These are phyloP conservation scores for Chrysogorgia sp. DNA, from an alignment of 92 coral and sea anemone genomes.

Conservation along the genomic window DNA sequence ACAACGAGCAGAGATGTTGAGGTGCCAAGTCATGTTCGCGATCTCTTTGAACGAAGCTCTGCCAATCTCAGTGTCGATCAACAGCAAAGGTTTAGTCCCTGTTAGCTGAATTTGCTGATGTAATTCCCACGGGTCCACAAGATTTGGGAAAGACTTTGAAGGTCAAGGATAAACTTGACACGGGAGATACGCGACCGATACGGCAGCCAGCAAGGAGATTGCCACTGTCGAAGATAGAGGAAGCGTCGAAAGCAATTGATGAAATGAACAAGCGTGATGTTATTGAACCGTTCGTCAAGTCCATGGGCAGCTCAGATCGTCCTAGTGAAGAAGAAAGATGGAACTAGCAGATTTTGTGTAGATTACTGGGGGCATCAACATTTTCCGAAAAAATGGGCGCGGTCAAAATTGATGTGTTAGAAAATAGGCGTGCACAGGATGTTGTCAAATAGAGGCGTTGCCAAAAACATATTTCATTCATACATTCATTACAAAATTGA, in stretches of 20 bases:
- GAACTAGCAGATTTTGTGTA: slow-evolving; percentile 48
- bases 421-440: too few relatives aligned
- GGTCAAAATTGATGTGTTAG: too few relatives aligned
- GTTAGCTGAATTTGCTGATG: not conserved
- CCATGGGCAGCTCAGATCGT: slow-evolving; percentile 57
- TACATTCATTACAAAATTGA: too few relatives aligned
- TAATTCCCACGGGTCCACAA: too few relatives aligned
- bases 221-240: slow-evolving; percentile 18
- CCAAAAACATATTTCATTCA: too few relatives aligned
- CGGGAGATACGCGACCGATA: slow-evolving; percentile 30
- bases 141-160: not conserved
- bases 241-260: slow-evolving; percentile 20
- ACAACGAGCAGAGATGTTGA: not conserved
- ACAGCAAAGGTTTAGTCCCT: not conserved
- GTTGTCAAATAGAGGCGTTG: too few relatives aligned
- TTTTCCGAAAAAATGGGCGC: too few relatives aligned
- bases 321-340: slow-evolving; percentile 57
- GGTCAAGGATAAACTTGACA: slow-evolving; percentile 2
- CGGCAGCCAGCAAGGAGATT: slow-evolving; percentile 47
- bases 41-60: slow-evolving; percentile 27
- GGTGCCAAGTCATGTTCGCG: slow-evolving; percentile 4
- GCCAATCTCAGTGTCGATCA: not conserved
- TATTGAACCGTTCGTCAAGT: slow-evolving; percentile 55
- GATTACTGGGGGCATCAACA: slow-evolving; percentile 53
- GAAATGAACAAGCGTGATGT: slow-evolving; percentile 45